phyloP scores from a whole-genome alignment of 1,140 invertebrate species.

The Rhagoletis pomonella region DNA sequence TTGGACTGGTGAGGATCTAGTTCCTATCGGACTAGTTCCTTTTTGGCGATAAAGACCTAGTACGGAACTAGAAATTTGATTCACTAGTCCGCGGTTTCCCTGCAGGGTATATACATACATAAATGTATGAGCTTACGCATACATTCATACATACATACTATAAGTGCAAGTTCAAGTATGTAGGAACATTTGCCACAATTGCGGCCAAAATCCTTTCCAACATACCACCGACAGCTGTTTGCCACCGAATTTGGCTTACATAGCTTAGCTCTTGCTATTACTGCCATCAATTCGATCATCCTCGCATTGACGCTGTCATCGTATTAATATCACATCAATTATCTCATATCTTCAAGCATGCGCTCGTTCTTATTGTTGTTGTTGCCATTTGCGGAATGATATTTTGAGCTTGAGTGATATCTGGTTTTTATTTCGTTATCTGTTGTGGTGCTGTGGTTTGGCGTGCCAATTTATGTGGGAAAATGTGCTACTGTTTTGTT shows the following conservation, averaged over 20 bases:
- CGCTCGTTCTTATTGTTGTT: background rate
- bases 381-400: background rate
- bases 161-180: background rate
- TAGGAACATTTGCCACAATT: constrained; percentile 5
- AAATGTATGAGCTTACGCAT: background rate
- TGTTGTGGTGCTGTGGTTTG: background rate
- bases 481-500: background rate
- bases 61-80: no score
- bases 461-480: background rate
- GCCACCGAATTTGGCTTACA: constrained; percentile 13
- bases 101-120: no score
- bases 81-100: no score
- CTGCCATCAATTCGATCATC: constrained; percentile 37
- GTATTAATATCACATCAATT: constrained; percentile 48
- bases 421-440: constrained; percentile 15
- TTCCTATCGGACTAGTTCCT: no score
- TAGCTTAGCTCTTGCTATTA: background rate
- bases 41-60: no score
- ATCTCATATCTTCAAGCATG: constrained; percentile 20
- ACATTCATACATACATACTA: background rate
- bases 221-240: background rate
- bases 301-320: constrained; percentile 26
- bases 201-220: background rate
- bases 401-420: constrained; percentile 16
- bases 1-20: no score